These are phyloP conservation scores for Hippocampus comes DNA, from an alignment of 2,113 vertebrate genomes.

Conservation along the genomic window DNA sequence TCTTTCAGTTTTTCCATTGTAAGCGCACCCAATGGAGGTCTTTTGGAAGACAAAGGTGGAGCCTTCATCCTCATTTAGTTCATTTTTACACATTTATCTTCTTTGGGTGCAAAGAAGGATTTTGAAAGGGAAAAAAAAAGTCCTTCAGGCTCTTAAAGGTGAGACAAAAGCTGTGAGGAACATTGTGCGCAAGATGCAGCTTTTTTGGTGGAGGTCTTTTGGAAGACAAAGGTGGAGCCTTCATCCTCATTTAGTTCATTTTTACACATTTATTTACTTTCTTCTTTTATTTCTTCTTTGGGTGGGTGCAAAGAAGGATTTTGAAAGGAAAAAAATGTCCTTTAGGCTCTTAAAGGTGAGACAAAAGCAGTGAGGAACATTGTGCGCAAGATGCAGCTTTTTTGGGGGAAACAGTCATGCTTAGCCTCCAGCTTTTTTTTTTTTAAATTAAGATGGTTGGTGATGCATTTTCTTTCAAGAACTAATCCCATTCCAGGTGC, in stretches of 20 bases:
- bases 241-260: neutral
- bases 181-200: too few species aligned
- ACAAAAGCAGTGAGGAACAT: too few species aligned
- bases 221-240: neutral
- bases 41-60: neutral
- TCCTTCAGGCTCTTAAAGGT: too few species aligned
- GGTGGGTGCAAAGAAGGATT: neutral
- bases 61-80: conserved; percentile 1
- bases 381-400: too few species aligned
- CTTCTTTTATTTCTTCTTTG: too few species aligned
- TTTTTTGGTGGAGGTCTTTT: too few species aligned
- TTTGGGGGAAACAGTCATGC: too few species aligned
- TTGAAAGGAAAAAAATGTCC: too few species aligned
- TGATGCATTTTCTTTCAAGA: neutral
- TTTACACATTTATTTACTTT: neutral
- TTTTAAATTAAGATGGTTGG: neutral
- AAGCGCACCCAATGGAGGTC: neutral
- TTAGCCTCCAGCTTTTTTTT: too few species aligned
- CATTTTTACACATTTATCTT: neutral
- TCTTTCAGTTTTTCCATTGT: neutral
- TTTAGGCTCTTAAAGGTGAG: too few species aligned
- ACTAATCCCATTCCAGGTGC: neutral
- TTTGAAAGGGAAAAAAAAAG: too few species aligned
- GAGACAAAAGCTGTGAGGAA: too few species aligned
- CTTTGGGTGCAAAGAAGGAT: neutral